Evolutionary conservation across 2,113 vertebrate species (phyloP).

Genomic region (Tetraodon nigroviridis): DNA sequence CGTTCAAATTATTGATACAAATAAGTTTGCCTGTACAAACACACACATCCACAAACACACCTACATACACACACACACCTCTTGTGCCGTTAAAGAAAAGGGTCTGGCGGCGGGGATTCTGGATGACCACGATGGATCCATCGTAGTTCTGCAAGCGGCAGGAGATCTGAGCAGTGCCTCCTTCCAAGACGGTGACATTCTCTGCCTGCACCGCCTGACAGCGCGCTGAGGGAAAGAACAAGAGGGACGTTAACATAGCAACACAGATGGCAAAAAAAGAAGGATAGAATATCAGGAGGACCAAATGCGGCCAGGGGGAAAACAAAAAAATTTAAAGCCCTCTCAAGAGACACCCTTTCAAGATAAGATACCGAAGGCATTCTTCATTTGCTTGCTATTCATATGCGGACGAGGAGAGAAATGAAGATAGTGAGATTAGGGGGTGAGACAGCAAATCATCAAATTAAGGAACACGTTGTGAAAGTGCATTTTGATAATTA

Average conservation of each 20-base stretch:
- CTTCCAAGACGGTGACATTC: constrained; percentile 87
- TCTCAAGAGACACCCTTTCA: constrained; percentile 43
- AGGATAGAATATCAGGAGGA: constrained; percentile 10
- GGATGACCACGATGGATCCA: constrained; percentile 90
- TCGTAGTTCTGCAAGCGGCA: constrained; percentile 89
- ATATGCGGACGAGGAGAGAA: constrained; percentile 24
- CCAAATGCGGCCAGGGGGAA: constrained; percentile 5
- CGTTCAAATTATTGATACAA: constrained; percentile 16
- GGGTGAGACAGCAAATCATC: constrained; percentile 7
- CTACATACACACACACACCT: constrained; percentile 64
- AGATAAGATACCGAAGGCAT: constrained; percentile 45
- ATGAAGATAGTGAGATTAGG: constrained; percentile 14
- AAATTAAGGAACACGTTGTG: constrained; percentile 30
- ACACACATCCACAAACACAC: background rate
- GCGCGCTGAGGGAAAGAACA: constrained; percentile 51
- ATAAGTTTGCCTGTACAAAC: constrained; percentile 8
- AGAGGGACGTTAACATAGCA: constrained; percentile 29
- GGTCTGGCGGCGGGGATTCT: constrained; percentile 88
- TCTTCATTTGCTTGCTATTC: constrained; percentile 51
- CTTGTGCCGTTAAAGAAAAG: constrained; percentile 92
- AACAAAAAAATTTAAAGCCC: constrained; percentile 28
- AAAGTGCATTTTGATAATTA: constrained; percentile 36
- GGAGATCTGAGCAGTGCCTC: constrained; percentile 86
- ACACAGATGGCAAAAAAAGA: constrained; percentile 14
- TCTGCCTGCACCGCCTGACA: constrained; percentile 88